phyloP scores from a whole-genome alignment of 1,140 invertebrate genomes.

The Megalopta genalis region DNA sequence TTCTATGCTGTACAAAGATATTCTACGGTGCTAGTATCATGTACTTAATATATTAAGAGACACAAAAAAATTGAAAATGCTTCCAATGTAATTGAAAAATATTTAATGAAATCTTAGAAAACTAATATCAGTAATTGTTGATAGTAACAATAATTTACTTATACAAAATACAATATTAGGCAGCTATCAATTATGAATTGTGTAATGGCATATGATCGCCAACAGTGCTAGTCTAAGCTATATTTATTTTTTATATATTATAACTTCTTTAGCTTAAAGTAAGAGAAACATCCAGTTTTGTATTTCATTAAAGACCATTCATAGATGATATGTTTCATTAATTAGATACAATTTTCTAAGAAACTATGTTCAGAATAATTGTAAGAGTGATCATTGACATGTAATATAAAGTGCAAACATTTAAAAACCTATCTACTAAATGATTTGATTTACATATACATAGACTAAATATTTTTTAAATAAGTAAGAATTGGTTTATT shows the following conservation, averaged over 20 bases:
- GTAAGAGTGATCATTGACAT: slow-evolving; percentile 16
- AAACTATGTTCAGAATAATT: slow-evolving; percentile 56
- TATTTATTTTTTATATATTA: slow-evolving; percentile 78
- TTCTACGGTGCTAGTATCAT: slow-evolving; percentile 78
- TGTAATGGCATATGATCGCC: slow-evolving; percentile 73
- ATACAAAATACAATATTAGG: slow-evolving; percentile 71
- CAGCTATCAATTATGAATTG: slow-evolving; percentile 72
- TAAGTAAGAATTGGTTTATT: background rate
- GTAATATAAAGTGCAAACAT: background rate
- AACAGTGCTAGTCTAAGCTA: slow-evolving; percentile 79
- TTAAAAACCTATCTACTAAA: slow-evolving; percentile 1
- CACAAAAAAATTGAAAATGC: slow-evolving; percentile 70
- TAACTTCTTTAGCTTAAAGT: slow-evolving; percentile 58
- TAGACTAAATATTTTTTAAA: background rate
- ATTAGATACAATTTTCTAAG: slow-evolving; percentile 42
- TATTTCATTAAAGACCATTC: slow-evolving; percentile 60
- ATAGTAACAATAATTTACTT: slow-evolving; percentile 70
- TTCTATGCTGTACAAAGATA: slow-evolving; percentile 70
- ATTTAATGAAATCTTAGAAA: slow-evolving; percentile 59
- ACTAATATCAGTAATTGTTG: slow-evolving; percentile 64
- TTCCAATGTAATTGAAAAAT: slow-evolving; percentile 70
- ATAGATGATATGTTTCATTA: slow-evolving; percentile 49
- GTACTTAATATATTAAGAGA: slow-evolving; percentile 73
- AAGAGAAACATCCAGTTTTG: slow-evolving; percentile 54
- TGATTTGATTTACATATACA: slow-evolving; percentile 1